Conservation (phyloP, 37 sponge, comb jelly and placozoan genomes). For the Cladorhizidae sp. region DNA sequence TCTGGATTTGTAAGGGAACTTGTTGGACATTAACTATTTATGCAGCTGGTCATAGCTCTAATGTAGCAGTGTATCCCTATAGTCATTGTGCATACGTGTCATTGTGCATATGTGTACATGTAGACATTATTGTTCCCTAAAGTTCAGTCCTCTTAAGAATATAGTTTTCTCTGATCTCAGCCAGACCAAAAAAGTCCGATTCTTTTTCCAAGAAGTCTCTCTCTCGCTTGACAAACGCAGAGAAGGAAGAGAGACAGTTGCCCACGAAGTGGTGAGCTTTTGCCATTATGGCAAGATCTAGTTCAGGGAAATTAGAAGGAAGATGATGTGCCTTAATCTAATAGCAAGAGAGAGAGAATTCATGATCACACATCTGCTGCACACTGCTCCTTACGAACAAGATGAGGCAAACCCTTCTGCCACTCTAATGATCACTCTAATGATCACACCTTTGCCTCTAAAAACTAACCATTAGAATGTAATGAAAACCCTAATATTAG, state of each 20-base stretch:
- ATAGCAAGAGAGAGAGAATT: neutral
- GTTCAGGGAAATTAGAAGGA: constrained; percentile 58
- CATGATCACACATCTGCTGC: neutral
- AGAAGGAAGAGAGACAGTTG: constrained; percentile 86
- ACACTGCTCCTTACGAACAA: no score
- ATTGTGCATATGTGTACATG: no score
- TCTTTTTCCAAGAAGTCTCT: constrained; percentile 48
- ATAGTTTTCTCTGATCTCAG: constrained; percentile 3
- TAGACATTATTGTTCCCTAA: neutral
- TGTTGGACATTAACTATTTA: no score
- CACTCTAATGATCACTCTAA: neutral
- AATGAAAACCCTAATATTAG: no score
- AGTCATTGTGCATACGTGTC: no score
- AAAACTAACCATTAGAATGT: no score
- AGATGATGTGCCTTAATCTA: constrained; percentile 16
- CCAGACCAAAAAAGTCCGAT: constrained; percentile 64
- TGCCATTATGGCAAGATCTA: constrained; percentile 72
- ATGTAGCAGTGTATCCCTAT: no score
- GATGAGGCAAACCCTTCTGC: no score
- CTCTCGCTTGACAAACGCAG: constrained; percentile 84
- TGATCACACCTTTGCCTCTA: no score
- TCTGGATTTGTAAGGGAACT: no score
- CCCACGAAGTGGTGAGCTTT: constrained; percentile 79
- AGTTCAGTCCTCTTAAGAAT: constrained; percentile 7
- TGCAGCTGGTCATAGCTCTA: no score